Evolutionary conservation across 2,797 vertebrate species (phyloP), one percentile per base, ranked within the genome.

Genomic region (Dicrostonyx torquatus): DNA sequence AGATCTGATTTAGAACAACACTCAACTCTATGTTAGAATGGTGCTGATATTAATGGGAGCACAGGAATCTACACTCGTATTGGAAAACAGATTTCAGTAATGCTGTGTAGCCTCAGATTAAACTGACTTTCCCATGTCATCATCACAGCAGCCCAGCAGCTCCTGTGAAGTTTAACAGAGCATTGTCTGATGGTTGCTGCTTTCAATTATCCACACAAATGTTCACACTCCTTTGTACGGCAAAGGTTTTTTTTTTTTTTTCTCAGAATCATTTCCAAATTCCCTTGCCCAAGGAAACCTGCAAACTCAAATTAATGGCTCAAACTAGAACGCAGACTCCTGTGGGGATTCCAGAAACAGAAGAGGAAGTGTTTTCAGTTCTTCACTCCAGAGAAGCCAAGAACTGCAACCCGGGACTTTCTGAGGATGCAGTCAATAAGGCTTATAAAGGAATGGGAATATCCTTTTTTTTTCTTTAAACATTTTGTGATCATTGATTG

Each of bases 301-400:
- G 22, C 37, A 93, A 87, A 94, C 20, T 45, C 80, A 80, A 73
- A 87, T 76, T 62, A 91, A 13, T 87, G 90, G 79, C 72, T 93
- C 31, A 86, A 77, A 80, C 34, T 20, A 87, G 31, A 29, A 64
- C 73, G 20, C 31, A 53, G 26, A 75, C 40, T 45, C 45, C 70
- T 76, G 15, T 45, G n/a, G 40, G 43, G 20, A 77, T 79, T 84
- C 43, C 31, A 89, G 73, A 34, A 90, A 87, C 13, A 89, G 24
- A 78, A 72, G 64, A 48, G 29, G 24, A 15, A 60, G 4, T 50
- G 13, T n/a, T 58, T 91, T 73, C 29, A 94, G 70, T 20, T 24
- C 43, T n/a, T 31, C 12, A 72, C 37, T 29, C 64, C 43, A 22
- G 15, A 87, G 58, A 92, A 83, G 43, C 68, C 76, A 89, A 87